Evolutionary conservation across 2,888 invertebrate species (phyloP), one percentile per base, ranked within the genome.

Genomic region (Urechis unicinctus): DNA sequence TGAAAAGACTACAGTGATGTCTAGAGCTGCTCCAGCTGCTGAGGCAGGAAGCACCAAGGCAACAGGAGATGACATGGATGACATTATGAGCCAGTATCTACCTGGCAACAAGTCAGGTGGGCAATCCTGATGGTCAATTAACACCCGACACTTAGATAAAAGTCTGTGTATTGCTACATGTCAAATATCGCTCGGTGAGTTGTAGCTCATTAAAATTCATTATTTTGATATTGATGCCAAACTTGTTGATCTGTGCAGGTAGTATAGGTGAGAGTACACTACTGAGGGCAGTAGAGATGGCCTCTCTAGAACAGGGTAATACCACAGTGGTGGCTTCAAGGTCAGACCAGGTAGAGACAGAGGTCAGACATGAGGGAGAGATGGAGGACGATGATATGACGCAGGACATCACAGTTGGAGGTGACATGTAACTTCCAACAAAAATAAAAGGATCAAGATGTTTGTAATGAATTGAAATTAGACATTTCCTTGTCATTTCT

Each of bases 81-180:
- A 71, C 36, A 62, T 75, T 13, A 63, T 75, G 56, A 73, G 71
- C 49, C 75, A 75, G 59, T 74, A 75, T 59, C 53, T 71, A 21
- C 58, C 57, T 21, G 24, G 28, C 17, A 31, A 17, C 21, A 41
- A 45, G n/a, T 17, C 56, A n/a, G 21, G 9, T 13, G 45, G 41
- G 45, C 6, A 17, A 6, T 21, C 22, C 6, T 17, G 17, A 45
- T 17, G 6, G 6, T 45, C 21, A 21, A 6, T 45, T 21, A 45
- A 45, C 6, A 17, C 6, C 22, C 13, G 13, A 21, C 6, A 17
- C 45, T n/a, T n/a, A n/a, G 44, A 52, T 50, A 50, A 36, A 48
- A 28, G 48, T 48, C 6, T 36, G 9, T 17, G 6, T 6, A 36
- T 13, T 17, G 17, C 6, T 13, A 17, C 6, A 36, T 6, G 6